phyloP scores from a whole-genome alignment of 2,888 invertebrate genomes.

The Drosophila atroscutellata region DNA sequence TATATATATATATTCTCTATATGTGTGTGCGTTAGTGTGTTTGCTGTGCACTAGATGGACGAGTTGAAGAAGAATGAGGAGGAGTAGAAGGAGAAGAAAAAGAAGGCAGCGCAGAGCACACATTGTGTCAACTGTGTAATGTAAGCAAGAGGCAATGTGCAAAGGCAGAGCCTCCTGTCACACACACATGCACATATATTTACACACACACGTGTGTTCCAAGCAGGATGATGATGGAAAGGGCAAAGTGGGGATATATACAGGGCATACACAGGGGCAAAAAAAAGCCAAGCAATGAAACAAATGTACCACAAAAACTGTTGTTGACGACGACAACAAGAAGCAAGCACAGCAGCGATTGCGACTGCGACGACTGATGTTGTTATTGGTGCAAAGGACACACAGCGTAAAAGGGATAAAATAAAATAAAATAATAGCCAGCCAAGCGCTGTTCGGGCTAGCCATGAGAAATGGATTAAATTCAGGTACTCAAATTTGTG shows the following conservation, averaged over 20 bases:
- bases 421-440: slow-evolving; percentile 74
- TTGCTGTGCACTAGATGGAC: slow-evolving; percentile 74
- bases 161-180: slow-evolving; percentile 67
- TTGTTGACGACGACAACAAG: slow-evolving; percentile 59
- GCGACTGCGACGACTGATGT: slow-evolving; percentile 51
- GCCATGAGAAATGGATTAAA: slow-evolving; percentile 69
- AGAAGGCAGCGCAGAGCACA: slow-evolving; percentile 55
- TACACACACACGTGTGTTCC: slow-evolving; percentile 26
- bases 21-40: slow-evolving; percentile 25
- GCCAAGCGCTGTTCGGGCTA: slow-evolving; percentile 44
- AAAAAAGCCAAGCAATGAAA: slow-evolving; percentile 73
- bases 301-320: slow-evolving; percentile 80
- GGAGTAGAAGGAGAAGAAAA: slow-evolving; percentile 60
- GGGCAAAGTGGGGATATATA: slow-evolving; percentile 34
- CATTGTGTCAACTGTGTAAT: slow-evolving; percentile 77
- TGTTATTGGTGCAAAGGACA: slow-evolving; percentile 59
- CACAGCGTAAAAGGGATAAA: slow-evolving; percentile 70
- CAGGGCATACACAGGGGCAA: slow-evolving; percentile 58
- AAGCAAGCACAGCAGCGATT: slow-evolving; percentile 32
- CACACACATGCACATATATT: slow-evolving; percentile 39
- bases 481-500: slow-evolving; percentile 66
- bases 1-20: slow-evolving; percentile 32
- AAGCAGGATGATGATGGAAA: slow-evolving; percentile 5
- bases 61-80: slow-evolving; percentile 75
- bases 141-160: slow-evolving; percentile 71